phyloP scores from a whole-genome alignment of 1,140 invertebrate genomes.

The Neodiprion virginianus region DNA sequence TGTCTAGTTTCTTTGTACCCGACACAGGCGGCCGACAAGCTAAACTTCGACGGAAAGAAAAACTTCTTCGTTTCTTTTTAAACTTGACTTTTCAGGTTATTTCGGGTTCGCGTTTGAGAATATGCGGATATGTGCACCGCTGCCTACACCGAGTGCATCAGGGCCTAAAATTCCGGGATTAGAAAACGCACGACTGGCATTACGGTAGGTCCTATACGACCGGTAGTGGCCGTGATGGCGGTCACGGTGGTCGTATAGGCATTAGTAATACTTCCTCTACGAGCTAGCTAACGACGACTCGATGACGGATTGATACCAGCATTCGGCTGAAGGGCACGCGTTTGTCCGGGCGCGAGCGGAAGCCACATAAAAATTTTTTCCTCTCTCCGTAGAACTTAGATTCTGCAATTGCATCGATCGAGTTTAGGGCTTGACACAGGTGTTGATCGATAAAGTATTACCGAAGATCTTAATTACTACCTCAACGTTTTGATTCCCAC shows the following conservation, averaged over 20 bases:
- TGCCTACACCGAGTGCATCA: neutral
- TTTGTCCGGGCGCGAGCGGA: no score
- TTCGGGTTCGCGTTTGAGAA: neutral
- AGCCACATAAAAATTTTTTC: neutral
- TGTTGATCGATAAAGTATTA: no score
- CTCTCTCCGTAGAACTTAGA: no score
- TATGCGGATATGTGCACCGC: neutral
- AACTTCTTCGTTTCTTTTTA: neutral
- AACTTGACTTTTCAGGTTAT: slow-evolving; percentile 6
- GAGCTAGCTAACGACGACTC: neutral
- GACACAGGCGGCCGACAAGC: neutral
- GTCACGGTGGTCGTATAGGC: neutral
- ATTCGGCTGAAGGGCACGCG: no score
- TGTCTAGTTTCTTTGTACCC: neutral
- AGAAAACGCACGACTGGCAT: neutral
- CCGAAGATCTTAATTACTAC: no score
- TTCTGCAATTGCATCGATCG: no score
- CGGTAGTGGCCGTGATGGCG: slow-evolving; percentile 3
- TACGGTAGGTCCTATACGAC: slow-evolving; percentile 4
- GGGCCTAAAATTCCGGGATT: neutral
- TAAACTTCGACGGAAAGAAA: neutral
- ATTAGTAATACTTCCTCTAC: neutral
- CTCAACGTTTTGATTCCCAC: no score
- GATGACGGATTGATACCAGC: slow-evolving; percentile 3
- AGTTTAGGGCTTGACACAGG: no score